Evolutionary conservation across 2,113 vertebrate species (phyloP).

Genomic region (Maccullochella peelii): DNA sequence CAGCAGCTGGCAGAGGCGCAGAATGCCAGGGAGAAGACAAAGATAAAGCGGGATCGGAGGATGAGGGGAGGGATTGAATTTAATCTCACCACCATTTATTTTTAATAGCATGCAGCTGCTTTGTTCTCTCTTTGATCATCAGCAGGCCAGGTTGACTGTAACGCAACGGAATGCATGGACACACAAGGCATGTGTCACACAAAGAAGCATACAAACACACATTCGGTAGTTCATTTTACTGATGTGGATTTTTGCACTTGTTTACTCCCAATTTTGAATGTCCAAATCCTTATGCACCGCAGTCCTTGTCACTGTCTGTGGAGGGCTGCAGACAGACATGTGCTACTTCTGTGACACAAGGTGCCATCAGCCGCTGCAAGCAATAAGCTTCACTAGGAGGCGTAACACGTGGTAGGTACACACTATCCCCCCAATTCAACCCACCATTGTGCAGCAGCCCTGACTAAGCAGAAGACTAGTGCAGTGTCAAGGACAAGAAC

Average conservation of each 20-base stretch:
- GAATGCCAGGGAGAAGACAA: slow-evolving; percentile 69
- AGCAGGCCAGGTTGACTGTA: slow-evolving; percentile 81
- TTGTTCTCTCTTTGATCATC: slow-evolving; percentile 82
- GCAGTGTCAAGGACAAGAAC: slow-evolving; percentile 16
- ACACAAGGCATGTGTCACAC: slow-evolving; percentile 10
- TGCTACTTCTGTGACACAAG: slow-evolving; percentile 31
- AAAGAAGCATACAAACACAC: background rate
- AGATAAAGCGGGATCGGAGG: slow-evolving; percentile 68
- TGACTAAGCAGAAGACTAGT: background rate
- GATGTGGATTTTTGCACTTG: background rate
- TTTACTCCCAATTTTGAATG: slow-evolving; percentile 10
- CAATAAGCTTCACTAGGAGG: slow-evolving; percentile 4
- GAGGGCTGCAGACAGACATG: slow-evolving; percentile 12
- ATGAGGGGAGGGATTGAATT: slow-evolving; percentile 72
- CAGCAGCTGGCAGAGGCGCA: slow-evolving; percentile 74
- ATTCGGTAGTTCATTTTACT: background rate
- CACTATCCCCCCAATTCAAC: background rate
- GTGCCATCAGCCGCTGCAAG: slow-evolving; percentile 22
- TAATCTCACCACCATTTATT: slow-evolving; percentile 83
- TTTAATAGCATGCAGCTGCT: slow-evolving; percentile 84
- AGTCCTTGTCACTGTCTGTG: slow-evolving; percentile 2
- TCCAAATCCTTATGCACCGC: background rate
- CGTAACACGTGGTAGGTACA: background rate
- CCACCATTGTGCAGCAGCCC: slow-evolving; percentile 5
- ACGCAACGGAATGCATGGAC: slow-evolving; percentile 45